phyloP scores from a whole-genome alignment of 2,113 vertebrate genomes.

The Marmota monax region DNA sequence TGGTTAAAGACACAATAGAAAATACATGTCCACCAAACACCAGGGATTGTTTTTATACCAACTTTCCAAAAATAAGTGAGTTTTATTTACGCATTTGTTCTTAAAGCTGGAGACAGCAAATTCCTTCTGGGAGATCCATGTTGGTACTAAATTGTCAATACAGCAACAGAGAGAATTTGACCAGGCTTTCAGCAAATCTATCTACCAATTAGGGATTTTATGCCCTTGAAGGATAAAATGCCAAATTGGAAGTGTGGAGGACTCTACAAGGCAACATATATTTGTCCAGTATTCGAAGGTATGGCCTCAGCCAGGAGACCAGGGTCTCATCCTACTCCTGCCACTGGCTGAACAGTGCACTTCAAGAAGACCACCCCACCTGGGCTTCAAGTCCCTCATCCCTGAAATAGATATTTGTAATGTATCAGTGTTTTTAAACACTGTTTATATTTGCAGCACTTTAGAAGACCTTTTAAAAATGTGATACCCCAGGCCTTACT shows the following conservation, averaged over 20 bases:
- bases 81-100: slow-evolving; percentile 48
- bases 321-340: neutral
- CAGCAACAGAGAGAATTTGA: neutral
- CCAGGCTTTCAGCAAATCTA: neutral
- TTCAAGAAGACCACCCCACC: neutral
- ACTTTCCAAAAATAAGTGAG: neutral
- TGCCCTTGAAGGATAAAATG: neutral
- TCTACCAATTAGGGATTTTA: neutral
- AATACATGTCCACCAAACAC: neutral
- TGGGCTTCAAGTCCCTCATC: neutral
- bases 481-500: neutral
- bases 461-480: neutral
- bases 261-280: neutral
- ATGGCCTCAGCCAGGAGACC: neutral
- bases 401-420: neutral
- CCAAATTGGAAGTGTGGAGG: neutral
- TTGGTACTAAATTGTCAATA: neutral
- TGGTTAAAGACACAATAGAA: neutral
- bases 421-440: neutral
- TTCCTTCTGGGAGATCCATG: neutral
- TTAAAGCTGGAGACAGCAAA: neutral
- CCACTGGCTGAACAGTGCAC: neutral
- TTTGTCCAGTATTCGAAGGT: neutral
- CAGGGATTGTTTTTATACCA: neutral
- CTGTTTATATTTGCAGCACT: neutral